Evolutionary conservation across 2,113 vertebrate genomes (phyloP), one percentile per base, ranked within the genome.

Genomic region (Silurus asotus): DNA sequence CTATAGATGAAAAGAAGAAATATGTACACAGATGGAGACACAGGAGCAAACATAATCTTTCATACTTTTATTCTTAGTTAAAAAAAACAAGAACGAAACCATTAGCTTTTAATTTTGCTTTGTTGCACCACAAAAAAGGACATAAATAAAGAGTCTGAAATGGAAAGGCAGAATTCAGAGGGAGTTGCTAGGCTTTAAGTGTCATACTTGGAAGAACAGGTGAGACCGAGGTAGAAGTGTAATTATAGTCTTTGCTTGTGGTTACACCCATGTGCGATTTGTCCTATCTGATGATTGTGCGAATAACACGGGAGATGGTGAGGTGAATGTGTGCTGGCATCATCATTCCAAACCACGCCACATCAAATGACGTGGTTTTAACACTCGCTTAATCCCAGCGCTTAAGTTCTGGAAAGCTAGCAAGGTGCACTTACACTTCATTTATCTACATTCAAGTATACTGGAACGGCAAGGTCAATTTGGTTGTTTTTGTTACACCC

Each of bases 201-300:
- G 88, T 91, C 91, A 74, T 89, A 84, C 86, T 90, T 55, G 69
- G 89, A 93, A 92, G 86, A 91, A 88, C 91, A 91, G 90, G 91
- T 89, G 88, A 90, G 82, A 93, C 91, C 93, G 92, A 86, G 83
- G 76, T 87, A 86, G 87, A 83, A 87, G 79, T 84, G 86, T 86
- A 92, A 92, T 88, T 91, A 91, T 83, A 88, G 74, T 15, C 74
- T 83, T 85, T 91, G 92, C 92, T 89, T 91, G 92, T 91, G 91
- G 90, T 86, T 87, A 88, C 76, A 89, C 82, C 91, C 88, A 87
- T 92, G 89, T 87, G 81, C 87, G 61, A 86, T 86, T 88, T 86
- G 58, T 81, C 88, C 92, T 93, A 94, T 94, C 94, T 91, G 93
- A 93, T 94, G 87, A 91, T 76, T 70, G 20, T 65, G 65, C 56